Percentiles rank a stretch among this genome's conserved stretches.
phyloP scores from a whole-genome alignment of 1,140 invertebrate species.

The Chironomus tepperi region DNA sequence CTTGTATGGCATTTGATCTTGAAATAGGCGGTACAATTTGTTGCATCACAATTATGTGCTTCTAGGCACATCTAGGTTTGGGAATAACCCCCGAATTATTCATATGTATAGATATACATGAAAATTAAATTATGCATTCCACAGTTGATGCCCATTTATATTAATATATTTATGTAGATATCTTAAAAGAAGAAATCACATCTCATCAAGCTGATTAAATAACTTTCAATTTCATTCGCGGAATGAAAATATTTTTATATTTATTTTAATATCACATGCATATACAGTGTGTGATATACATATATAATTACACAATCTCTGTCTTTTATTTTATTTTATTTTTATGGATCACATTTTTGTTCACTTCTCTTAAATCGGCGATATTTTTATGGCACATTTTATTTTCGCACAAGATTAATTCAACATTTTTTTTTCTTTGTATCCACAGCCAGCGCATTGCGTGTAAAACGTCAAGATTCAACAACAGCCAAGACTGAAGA shows the following conservation, averaged over 20 bases:
- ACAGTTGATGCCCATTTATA: no score
- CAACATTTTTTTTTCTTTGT: slow-evolving; percentile 30
- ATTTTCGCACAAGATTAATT: background rate
- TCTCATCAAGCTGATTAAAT: background rate
- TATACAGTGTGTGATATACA: background rate
- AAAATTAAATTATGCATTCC: no score
- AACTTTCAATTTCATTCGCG: background rate
- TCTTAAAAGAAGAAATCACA: no score
- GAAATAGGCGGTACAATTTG: slow-evolving; percentile 2
- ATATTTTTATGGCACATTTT: no score
- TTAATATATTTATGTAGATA: no score
- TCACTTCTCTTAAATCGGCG: no score
- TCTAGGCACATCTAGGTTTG: no score
- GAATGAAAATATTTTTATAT: background rate
- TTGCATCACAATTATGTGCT: background rate
- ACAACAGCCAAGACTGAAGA: slow-evolving; percentile 65
- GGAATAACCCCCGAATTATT: no score
- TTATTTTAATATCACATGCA: background rate
- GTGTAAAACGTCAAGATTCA: slow-evolving; percentile 48
- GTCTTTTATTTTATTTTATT: background rate
- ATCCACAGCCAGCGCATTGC: slow-evolving; percentile 41
- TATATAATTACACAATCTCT: no score
- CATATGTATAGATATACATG: no score
- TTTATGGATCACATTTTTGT: background rate
- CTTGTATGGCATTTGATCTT: slow-evolving; percentile 23